These are phyloP conservation scores for Cerastis rubricosa DNA, from an alignment of 2,888 invertebrate species.

Conservation along the genomic window DNA sequence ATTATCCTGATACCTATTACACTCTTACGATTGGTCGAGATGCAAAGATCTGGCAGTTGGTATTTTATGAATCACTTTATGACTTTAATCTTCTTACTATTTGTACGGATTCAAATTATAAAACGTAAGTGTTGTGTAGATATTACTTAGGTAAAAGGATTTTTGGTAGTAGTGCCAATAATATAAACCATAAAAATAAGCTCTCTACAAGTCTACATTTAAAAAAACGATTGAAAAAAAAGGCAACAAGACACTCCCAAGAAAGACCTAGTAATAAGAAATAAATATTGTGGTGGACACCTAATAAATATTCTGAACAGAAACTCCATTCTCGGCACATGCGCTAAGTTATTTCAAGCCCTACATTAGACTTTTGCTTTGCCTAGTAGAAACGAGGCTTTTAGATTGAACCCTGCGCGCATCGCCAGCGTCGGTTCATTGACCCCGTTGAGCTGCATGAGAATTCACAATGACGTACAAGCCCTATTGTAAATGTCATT, in stretches of 20 bases:
- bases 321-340: slow-evolving; percentile 14
- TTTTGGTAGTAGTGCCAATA: neutral
- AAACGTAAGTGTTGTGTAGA: neutral
- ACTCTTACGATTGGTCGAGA: neutral
- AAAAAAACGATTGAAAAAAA: neutral
- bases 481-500: slow-evolving; percentile 73
- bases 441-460: slow-evolving; percentile 70
- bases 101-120: neutral
- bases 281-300: slow-evolving; percentile 19
- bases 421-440: slow-evolving; percentile 58
- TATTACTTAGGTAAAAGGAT: neutral
- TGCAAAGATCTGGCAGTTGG: neutral
- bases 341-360: slow-evolving; percentile 44
- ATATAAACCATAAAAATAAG: neutral
- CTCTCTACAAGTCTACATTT: too few relatives aligned
- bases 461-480: slow-evolving; percentile 85
- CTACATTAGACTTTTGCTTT: slow-evolving; percentile 47
- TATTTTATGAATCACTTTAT: neutral
- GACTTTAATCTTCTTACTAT: neutral
- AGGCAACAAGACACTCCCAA: neutral
- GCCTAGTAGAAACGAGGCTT: slow-evolving; percentile 51
- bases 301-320: slow-evolving; percentile 59
- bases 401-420: slow-evolving; percentile 57
- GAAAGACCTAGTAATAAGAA: slow-evolving; percentile 1
- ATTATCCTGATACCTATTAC: neutral